phyloP scores from a whole-genome alignment of 2,113 vertebrate genomes.

The Thamnophis sirtalis region DNA sequence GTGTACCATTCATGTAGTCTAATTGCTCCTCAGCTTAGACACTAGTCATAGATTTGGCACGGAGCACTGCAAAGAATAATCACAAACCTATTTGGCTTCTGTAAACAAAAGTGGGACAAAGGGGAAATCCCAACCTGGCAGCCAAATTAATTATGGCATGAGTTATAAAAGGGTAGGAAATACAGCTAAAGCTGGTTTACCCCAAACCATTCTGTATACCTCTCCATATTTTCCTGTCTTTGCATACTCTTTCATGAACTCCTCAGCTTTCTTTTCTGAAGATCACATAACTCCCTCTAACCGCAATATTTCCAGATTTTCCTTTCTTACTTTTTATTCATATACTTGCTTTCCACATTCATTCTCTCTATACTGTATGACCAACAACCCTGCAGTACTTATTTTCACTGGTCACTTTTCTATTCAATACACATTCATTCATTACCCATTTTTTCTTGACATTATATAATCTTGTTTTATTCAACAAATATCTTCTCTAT shows the following conservation, averaged over 20 bases:
- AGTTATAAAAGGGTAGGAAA: background rate
- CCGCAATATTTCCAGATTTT: background rate
- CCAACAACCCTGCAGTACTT: background rate
- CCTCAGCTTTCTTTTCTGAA: background rate
- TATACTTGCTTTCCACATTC: background rate
- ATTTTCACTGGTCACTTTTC: background rate
- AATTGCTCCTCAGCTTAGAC: background rate
- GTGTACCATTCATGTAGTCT: background rate
- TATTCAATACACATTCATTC: background rate
- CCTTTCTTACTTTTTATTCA: background rate
- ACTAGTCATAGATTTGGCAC: background rate
- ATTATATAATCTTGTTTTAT: background rate
- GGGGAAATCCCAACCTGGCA: background rate
- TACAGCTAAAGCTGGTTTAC: background rate
- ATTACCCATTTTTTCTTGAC: background rate
- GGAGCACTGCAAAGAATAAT: background rate
- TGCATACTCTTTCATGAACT: background rate
- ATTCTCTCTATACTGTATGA: background rate
- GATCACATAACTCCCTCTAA: background rate
- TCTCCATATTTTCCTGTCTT: background rate
- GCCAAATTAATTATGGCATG: background rate
- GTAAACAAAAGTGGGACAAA: background rate
- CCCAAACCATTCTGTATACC: background rate
- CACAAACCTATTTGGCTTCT: background rate
- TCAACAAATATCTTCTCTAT: background rate